Percentiles rank a stretch among this genome's conserved stretches.
Conservation (phyloP, 2,113 vertebrate genomes). For the Ceratotherium simum region DNA sequence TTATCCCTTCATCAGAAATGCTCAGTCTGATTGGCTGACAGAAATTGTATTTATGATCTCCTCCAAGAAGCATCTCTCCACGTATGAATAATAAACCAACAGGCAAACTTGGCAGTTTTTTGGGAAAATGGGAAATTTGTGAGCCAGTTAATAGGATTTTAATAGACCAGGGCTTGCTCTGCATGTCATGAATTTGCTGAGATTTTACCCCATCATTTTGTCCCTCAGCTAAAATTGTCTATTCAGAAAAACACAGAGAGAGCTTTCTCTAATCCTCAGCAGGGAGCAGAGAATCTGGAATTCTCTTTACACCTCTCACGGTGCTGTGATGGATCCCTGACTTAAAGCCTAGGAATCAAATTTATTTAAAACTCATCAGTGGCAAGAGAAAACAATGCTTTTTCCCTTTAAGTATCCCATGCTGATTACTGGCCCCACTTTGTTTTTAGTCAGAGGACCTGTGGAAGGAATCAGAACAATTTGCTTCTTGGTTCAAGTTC, state of each 20-base stretch:
- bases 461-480: constrained; percentile 10
- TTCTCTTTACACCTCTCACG: neutral
- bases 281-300: neutral
- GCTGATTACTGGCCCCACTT: neutral
- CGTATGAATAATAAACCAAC: constrained; percentile 81
- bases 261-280: neutral
- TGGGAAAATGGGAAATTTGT: constrained; percentile 80
- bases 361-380: constrained; percentile 6
- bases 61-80: constrained; percentile 73
- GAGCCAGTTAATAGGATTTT: constrained; percentile 84
- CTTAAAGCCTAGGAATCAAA: neutral
- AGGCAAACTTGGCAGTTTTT: constrained; percentile 71
- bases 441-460: neutral
- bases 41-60: constrained; percentile 80
- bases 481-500: constrained; percentile 61
- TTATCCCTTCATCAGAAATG: constrained; percentile 77
- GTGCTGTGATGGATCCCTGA: neutral
- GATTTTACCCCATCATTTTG: constrained; percentile 20
- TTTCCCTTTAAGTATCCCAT: neutral
- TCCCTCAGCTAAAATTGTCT: constrained; percentile 51
- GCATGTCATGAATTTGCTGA: constrained; percentile 20
- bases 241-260: constrained; percentile 48
- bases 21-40: constrained; percentile 58
- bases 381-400: neutral
- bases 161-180: constrained; percentile 73